Evolutionary conservation across 2,888 invertebrate species (phyloP).

Genomic region (Drosophila kanekoi): DNA sequence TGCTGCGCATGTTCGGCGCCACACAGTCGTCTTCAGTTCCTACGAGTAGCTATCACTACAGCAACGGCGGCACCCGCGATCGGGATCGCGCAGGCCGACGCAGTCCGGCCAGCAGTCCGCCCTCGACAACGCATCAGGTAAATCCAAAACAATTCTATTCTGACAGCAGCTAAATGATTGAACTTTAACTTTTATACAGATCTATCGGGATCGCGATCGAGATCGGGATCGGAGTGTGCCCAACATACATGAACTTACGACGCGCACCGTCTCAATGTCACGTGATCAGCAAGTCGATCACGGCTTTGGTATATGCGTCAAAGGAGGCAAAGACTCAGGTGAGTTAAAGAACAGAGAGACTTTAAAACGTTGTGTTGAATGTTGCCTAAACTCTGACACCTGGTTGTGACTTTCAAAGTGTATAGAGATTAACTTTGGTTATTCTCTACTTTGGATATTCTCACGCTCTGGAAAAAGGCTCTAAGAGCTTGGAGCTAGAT

Average conservation of each 20-base stretch:
- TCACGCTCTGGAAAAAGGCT: no score
- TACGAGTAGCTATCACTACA: conserved; percentile 85
- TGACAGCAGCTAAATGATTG: background rate
- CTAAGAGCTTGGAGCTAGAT: no score
- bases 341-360: no score
- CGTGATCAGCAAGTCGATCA: conserved; percentile 92
- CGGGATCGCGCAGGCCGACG: conserved; percentile 84
- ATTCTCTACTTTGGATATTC: no score
- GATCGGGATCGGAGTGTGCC: conserved; percentile 87
- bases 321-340: conserved; percentile 96
- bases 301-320: conserved; percentile 96
- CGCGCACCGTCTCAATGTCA: conserved; percentile 94
- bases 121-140: conserved; percentile 91
- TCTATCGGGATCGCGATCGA: conserved; percentile 86
- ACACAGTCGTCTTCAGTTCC: conserved; percentile 86
- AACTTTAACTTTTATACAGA: conserved; percentile 80
- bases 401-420: no score
- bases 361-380: no score
- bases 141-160: background rate
- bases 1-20: conserved; percentile 88
- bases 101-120: conserved; percentile 91
- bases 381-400: no score
- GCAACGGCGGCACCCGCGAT: conserved; percentile 85
- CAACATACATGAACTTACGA: conserved; percentile 91
- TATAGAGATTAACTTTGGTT: no score